Percentiles rank a stretch among this genome's conserved stretches.
Conservation (phyloP, 2,888 invertebrate genomes). For the Cheilosia urbana region DNA sequence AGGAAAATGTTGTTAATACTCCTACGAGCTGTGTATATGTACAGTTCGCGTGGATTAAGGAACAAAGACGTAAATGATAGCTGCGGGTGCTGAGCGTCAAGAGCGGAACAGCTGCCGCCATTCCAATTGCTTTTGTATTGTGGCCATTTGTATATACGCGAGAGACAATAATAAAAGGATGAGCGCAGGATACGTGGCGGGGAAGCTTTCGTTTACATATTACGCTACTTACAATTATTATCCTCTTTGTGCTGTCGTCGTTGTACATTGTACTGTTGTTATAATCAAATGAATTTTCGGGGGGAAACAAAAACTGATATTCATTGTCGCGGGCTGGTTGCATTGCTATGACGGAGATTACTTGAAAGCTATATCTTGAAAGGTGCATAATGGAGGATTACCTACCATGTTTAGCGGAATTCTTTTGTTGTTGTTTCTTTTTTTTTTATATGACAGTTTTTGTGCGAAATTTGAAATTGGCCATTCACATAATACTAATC, state of each 20-base stretch:
- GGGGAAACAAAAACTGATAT: conserved; percentile 43
- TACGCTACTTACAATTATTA: conserved; percentile 58
- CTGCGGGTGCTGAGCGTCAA: conserved; percentile 38
- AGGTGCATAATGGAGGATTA: conserved; percentile 36
- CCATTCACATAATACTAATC: no score
- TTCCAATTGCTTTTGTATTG: conserved; percentile 49
- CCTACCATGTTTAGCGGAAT: conserved; percentile 3
- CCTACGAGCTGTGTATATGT: neutral
- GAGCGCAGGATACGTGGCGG: conserved; percentile 33
- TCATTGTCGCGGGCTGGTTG: conserved; percentile 52
- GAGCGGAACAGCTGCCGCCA: conserved; percentile 68
- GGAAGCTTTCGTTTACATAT: conserved; percentile 69
- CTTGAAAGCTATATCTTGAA: conserved; percentile 9
- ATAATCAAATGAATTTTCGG: conserved; percentile 56
- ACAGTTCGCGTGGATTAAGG: conserved; percentile 58
- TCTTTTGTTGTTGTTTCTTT: neutral
- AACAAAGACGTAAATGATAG: conserved; percentile 60
- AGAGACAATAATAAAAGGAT: conserved; percentile 19
- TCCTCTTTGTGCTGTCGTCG: conserved; percentile 41
- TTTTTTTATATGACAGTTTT: neutral
- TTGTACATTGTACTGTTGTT: conserved; percentile 17
- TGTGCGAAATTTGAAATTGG: neutral
- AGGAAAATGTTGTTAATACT: conserved; percentile 53
- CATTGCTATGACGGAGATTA: conserved; percentile 14
- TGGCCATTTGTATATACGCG: neutral